These are phyloP conservation scores for Pao palembangensis DNA, from an alignment of 2,113 vertebrate genomes.

Conservation along the genomic window DNA sequence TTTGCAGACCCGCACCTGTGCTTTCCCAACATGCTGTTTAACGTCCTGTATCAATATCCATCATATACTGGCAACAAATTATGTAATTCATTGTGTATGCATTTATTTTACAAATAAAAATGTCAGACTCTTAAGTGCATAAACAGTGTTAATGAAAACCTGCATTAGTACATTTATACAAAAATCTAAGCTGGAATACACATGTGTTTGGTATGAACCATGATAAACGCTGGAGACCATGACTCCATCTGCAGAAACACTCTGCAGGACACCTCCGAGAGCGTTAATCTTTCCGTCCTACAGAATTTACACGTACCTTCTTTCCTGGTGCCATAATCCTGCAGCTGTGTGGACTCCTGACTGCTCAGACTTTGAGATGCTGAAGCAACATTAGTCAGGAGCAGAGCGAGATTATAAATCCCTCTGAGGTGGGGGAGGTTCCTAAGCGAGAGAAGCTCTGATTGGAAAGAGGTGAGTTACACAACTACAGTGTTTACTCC, in stretches of 20 bases:
- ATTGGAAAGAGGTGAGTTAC: slow-evolving; percentile 56
- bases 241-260: background rate
- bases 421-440: slow-evolving; percentile 45
- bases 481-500: slow-evolving; percentile 34
- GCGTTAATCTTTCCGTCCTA: background rate
- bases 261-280: background rate
- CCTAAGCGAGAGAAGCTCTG: slow-evolving; percentile 31
- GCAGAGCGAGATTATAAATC: slow-evolving; percentile 47
- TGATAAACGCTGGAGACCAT: background rate
- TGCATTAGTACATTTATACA: too few relatives aligned
- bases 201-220: too few relatives aligned
- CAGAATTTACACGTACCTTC: slow-evolving; percentile 53
- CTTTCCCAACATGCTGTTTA: too few relatives aligned
- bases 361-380: slow-evolving; percentile 48
- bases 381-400: slow-evolving; percentile 35
- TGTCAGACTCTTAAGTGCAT: too few relatives aligned
- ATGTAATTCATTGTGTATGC: too few relatives aligned
- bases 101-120: too few relatives aligned
- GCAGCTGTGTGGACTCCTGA: slow-evolving; percentile 46
- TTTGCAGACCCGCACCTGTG: too few relatives aligned
- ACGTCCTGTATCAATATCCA: too few relatives aligned
- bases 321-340: slow-evolving; percentile 65
- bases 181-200: too few relatives aligned
- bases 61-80: too few relatives aligned
- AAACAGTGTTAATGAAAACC: too few relatives aligned